phyloP scores from a whole-genome alignment of 2,797 vertebrate species.

The Eleutherodactylus coqui region DNA sequence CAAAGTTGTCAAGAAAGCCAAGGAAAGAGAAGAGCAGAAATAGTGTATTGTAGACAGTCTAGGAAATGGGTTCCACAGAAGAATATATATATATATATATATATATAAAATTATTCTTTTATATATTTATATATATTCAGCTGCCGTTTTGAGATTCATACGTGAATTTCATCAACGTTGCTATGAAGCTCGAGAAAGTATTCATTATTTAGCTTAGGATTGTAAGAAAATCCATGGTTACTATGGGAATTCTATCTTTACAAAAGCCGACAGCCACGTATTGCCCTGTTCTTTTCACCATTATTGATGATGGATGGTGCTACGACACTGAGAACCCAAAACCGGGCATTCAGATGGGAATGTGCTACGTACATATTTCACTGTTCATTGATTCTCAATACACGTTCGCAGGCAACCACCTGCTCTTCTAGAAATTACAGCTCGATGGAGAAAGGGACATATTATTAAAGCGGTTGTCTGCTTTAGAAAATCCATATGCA shows the following conservation, averaged over 20 bases:
- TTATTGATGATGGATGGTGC: background rate
- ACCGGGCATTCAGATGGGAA: background rate
- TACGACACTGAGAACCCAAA: background rate
- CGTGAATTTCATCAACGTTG: background rate
- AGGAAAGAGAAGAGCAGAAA: background rate
- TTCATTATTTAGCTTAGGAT: background rate
- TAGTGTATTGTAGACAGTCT: background rate
- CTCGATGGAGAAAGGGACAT: background rate
- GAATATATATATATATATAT: background rate
- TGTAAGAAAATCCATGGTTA: background rate
- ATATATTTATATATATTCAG: background rate
- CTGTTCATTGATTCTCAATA: slow-evolving; percentile 23
- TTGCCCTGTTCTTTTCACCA: background rate
- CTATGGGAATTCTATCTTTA: background rate
- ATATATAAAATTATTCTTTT: no score
- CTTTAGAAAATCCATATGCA: slow-evolving; percentile 7
- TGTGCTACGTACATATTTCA: background rate
- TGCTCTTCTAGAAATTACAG: slow-evolving; percentile 11
- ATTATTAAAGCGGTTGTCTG: background rate
- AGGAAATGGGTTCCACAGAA: background rate
- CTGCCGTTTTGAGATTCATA: background rate
- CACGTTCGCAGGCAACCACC: slow-evolving; percentile 3
- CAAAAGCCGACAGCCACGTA: background rate
- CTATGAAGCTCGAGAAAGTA: background rate
- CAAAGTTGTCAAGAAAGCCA: background rate